A percentile compares a stretch with the other conserved stretches of the same genome.
These are phyloP conservation scores for Delia radicum DNA, from an alignment of 1,140 invertebrate species.

Conservation along the genomic window DNA sequence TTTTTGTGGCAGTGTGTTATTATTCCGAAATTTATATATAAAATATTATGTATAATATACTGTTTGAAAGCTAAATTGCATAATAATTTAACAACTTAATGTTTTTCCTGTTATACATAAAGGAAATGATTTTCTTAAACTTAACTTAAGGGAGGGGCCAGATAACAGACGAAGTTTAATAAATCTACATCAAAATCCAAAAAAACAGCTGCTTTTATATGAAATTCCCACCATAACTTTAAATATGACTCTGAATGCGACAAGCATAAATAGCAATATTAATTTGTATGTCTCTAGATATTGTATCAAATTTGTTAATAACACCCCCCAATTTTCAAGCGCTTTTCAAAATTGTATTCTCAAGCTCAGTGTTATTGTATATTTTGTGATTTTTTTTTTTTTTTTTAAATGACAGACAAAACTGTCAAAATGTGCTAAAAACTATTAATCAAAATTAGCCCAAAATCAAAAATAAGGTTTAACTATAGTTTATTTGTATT, in stretches of 20 bases:
- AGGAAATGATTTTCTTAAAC: not conserved
- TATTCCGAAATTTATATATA: too few relatives aligned
- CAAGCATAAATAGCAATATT: not conserved
- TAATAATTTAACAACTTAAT: not conserved
- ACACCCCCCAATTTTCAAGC: not conserved
- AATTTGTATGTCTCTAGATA: not conserved
- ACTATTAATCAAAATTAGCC: constrained; percentile 32
- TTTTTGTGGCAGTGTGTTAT: too few relatives aligned
- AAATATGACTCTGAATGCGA: not conserved
- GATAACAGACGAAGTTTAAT: not conserved
- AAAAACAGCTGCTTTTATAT: not conserved
- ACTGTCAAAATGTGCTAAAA: constrained; percentile 29
- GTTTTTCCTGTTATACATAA: not conserved
- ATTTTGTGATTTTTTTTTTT: not conserved
- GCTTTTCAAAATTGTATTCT: not conserved
- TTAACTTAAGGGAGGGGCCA: not conserved
- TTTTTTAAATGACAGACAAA: constrained; percentile 23
- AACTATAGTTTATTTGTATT: too few relatives aligned
- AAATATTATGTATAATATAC: not conserved
- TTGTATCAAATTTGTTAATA: not conserved
- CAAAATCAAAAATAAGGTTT: too few relatives aligned
- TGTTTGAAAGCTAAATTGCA: not conserved
- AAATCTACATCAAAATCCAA: not conserved
- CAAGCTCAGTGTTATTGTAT: not conserved
- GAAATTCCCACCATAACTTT: not conserved